Conservation (phyloP, 2,888 invertebrate species). For the Anagyrus pseudococci region DNA sequence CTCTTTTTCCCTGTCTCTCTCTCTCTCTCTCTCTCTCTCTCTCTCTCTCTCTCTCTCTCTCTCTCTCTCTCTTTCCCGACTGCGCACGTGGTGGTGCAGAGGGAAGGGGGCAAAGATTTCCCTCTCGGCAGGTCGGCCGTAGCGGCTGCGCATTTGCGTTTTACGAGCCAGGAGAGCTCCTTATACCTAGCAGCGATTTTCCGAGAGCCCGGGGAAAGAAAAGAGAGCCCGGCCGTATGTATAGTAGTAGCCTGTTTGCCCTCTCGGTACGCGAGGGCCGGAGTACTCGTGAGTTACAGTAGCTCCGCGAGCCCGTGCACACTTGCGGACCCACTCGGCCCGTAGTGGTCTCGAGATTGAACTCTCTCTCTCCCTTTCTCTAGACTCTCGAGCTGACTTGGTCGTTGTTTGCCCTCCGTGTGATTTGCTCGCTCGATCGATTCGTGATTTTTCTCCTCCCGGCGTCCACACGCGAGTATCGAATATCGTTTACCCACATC, state of each 20-base stretch:
- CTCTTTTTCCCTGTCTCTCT: neutral
- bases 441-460: slow-evolving; percentile 2
- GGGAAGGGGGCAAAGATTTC: too few relatives aligned
- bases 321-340: too few relatives aligned
- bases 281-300: too few relatives aligned
- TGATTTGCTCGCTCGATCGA: slow-evolving; percentile 23
- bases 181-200: too few relatives aligned
- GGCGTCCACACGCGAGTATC: slow-evolving; percentile 9
- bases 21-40: slow-evolving; percentile 2
- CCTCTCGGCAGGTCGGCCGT: slow-evolving; percentile 9
- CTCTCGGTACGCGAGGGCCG: slow-evolving; percentile 5
- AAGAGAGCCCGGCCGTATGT: neutral
- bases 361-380: too few relatives aligned
- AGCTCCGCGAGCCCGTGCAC: too few relatives aligned
- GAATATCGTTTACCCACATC: slow-evolving; percentile 30
- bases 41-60: too few relatives aligned
- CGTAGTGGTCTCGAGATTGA: slow-evolving; percentile 4
- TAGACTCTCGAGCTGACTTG: too few relatives aligned
- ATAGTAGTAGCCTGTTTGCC: slow-evolving; percentile 33
- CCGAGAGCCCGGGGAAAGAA: neutral
- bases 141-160: slow-evolving; percentile 55
- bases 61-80: too few relatives aligned
- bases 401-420: neutral
- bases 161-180: slow-evolving; percentile 51
- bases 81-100: slow-evolving; percentile 32